phyloP scores from a whole-genome alignment of 2,113 vertebrate genomes.

The Macrotis lagotis region DNA sequence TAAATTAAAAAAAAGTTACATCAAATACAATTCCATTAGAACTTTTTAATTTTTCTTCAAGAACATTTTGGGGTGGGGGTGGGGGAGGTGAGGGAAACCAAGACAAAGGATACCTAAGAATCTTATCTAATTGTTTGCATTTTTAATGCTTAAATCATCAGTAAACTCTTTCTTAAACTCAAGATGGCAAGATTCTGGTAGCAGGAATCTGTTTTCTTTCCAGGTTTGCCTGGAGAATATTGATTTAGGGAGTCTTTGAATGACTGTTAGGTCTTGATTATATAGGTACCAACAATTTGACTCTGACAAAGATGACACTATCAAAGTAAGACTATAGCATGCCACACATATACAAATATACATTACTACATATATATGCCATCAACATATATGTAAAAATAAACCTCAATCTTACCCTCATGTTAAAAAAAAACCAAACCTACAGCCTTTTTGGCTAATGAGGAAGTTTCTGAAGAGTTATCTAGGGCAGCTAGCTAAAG shows the following conservation, averaged over 20 bases:
- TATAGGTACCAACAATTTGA: neutral
- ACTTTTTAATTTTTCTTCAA: neutral
- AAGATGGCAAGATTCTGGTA: neutral
- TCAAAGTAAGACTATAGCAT: neutral
- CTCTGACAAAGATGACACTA: neutral
- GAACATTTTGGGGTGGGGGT: too few relatives aligned
- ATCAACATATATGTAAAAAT: neutral
- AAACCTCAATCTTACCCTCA: slow-evolving; percentile 72
- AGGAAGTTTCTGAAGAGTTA: slow-evolving; percentile 56
- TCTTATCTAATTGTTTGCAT: neutral
- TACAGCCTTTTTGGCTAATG: slow-evolving; percentile 37
- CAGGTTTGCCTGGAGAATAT: neutral
- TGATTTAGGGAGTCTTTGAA: neutral
- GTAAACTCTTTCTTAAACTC: neutral
- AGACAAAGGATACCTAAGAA: neutral
- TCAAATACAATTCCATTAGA: neutral
- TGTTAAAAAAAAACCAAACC: neutral
- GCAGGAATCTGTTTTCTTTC: neutral
- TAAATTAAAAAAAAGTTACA: neutral
- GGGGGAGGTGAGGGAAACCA: neutral
- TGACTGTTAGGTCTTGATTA: neutral
- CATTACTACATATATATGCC: neutral
- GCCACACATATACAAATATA: neutral
- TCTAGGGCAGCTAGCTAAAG: slow-evolving; percentile 67
- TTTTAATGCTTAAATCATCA: neutral